Base-by-base conservation (phyloP, 2,797 vertebrate species). In the Lepilemur ruficaudatus region DNA sequence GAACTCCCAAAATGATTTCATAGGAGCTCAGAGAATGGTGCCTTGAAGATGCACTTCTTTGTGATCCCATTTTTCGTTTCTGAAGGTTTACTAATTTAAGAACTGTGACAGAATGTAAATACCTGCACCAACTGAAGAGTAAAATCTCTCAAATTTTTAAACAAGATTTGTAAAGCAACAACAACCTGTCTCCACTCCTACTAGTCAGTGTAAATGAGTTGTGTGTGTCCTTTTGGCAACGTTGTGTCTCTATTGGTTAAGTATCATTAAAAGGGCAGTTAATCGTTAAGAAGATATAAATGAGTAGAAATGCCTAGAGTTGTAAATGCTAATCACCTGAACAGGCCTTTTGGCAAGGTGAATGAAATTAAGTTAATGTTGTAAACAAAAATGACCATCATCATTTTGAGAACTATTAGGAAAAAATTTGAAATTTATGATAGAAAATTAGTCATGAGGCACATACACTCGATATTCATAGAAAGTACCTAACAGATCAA, bases 1-100 rank as follows among this genome's bases (percentile, higher is more conserved):
- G 97, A 96, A 59, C 92, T 30, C 75, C 81, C 93, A 98, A 97
- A 2, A 93, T 76, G 88, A 96, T 35, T 97, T 99, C 98, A 32
- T 97, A 98, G 72, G 0, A 81, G 85, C 46, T 98, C 81, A 98
- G 38, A 91, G 69, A 32, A 92, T 2, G 5, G 3, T 18, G 8
- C 87, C 81, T 97, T 22, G 92, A 61, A 92, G 92, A 30, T 28
- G 61, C 7, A 20, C 15, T 14, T 61, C 89, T 97, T 91, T 90
- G 97, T 1, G 43, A 81, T 28, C 93, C 88, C 98, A 98, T 99
- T 96, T 98, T 96, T 93, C 0, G 41, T 78, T 96, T 97, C 80
- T 73, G 91, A 98, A 97, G 0, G 14, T 75, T 82, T 41, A 81
- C 32, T 94, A 75, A 89, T 91, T 81, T 90, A 90, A 41, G 32